Conservation (phyloP, 2,113 vertebrate genomes). For the Brienomyrus longianalis region DNA sequence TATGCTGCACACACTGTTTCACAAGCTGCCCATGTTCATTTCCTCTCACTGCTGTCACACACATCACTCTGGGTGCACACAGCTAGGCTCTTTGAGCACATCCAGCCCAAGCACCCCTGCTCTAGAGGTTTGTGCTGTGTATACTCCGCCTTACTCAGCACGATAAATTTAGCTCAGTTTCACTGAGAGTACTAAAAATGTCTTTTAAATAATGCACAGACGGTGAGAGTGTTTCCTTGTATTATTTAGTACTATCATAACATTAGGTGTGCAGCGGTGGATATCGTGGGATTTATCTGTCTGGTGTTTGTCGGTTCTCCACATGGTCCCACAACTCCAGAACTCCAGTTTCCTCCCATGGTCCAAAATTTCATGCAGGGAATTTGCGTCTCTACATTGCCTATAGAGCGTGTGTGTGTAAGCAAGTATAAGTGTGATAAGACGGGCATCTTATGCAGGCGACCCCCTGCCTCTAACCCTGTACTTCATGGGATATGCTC, state of each 20-base stretch:
- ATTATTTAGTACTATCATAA: neutral
- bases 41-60: neutral
- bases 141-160: neutral
- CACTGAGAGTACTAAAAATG: neutral
- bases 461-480: neutral
- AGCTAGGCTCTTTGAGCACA: neutral
- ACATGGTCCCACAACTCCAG: neutral
- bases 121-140: neutral
- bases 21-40: neutral
- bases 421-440: neutral
- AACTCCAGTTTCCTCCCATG: neutral
- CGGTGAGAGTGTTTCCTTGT: neutral
- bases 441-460: neutral
- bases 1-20: neutral
- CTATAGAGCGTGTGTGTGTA: neutral
- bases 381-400: neutral
- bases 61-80: neutral
- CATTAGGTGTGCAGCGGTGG: neutral
- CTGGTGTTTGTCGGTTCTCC: neutral
- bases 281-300: neutral
- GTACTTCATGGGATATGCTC: neutral
- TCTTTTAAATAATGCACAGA: neutral
- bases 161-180: neutral
- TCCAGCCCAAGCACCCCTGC: neutral
- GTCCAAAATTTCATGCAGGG: neutral